Base-by-base conservation (phyloP, 2,113 vertebrate species). In the Sprattus sprattus region DNA sequence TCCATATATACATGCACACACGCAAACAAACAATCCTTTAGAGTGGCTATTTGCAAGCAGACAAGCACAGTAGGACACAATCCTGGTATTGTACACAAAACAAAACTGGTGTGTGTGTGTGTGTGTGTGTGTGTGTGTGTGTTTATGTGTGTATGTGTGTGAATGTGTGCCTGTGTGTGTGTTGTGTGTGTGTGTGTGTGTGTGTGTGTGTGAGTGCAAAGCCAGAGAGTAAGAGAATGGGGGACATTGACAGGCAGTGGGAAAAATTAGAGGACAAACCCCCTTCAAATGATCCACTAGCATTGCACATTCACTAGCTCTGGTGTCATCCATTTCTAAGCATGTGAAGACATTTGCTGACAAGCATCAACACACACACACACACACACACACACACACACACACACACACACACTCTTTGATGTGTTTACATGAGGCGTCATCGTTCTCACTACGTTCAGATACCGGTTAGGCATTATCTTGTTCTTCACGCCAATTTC, bases 51-150 rank as follows among this genome's bases (percentile, higher is more conserved):
- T 91, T 92, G 92, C 90, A 89, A 90, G 93, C 87, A 91, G 91
- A 90, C 92, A 92, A 89, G 75, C 91, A 93, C 89, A 90, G 85
- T 71, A 92, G 89, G 92, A 93, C 92, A 94, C 92, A 92, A 94
- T 85, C 91, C 91, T 92, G 90, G 87, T 92, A 94, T 91, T 94
- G 95, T 94, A 94, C 94, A 93, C 92, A 92, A 93, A 60, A 60
- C 20, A 60, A 60, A 60, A n/a, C 4, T 54, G 39, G 39, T 39
- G 39, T 39, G 39, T 1, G 52, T 85, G 49, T 81, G 49, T 85
- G 84, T 85, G 84, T 81, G 49, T 50, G 45, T 54, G 49, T 57
- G 49, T 83, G 82, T 57, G 49, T 20, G 28, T 87, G 71, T 39
- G 9, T 75, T 46, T 28, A 13, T 20, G 54, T 49, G 52, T 87